A percentile compares a stretch with the other conserved stretches of the same genome.
Conservation (phyloP, 2,888 invertebrate genomes). For the Therioaphis trifolii region DNA sequence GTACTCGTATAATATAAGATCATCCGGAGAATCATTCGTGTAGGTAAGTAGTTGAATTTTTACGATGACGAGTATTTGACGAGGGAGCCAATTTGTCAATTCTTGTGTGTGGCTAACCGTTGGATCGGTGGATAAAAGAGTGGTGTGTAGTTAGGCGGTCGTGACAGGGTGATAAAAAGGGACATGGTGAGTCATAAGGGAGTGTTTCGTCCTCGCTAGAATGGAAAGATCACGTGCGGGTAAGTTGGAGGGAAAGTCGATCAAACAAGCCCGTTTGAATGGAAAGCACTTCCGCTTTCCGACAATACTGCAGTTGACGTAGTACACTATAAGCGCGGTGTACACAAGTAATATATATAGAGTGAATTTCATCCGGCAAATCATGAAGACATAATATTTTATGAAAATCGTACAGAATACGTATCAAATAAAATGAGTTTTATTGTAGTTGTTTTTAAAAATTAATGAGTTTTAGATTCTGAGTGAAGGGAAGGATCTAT, state of each 20-base stretch:
- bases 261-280: constrained; percentile 54
- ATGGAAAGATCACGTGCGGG: not conserved
- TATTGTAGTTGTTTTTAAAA: too few relatives aligned
- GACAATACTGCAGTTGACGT: constrained; percentile 1
- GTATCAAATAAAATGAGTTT: too few relatives aligned
- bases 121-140: too few relatives aligned
- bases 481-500: too few relatives aligned
- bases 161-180: not conserved
- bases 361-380: too few relatives aligned
- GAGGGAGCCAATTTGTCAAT: constrained; percentile 50
- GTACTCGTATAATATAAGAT: too few relatives aligned
- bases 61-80: constrained; percentile 23
- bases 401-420: too few relatives aligned
- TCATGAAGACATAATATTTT: too few relatives aligned
- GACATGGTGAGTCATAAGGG: not conserved
- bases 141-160: too few relatives aligned
- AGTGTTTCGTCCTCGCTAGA: not conserved
- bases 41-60: constrained; percentile 40
- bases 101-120: not conserved
- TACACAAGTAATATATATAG: too few relatives aligned
- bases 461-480: too few relatives aligned
- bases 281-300: constrained; percentile 56
- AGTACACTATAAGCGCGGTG: not conserved
- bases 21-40: too few relatives aligned
- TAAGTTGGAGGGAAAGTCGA: constrained; percentile 27